Percentiles rank a stretch among this genome's conserved stretches.
These are phyloP conservation scores for Dolomedes plantarius DNA, from an alignment of 2,888 invertebrate genomes.

Conservation along the genomic window DNA sequence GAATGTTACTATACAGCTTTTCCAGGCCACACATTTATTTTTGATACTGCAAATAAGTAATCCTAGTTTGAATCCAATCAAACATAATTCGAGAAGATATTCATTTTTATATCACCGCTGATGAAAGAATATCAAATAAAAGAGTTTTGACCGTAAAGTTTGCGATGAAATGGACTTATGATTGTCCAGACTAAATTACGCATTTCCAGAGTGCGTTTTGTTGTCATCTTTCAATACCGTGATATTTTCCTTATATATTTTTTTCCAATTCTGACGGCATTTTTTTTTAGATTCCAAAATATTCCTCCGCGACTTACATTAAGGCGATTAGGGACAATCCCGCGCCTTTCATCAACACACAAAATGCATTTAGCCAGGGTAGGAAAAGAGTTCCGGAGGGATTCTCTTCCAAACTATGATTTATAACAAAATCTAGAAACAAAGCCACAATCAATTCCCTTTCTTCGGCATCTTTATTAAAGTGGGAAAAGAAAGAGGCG, in stretches of 20 bases:
- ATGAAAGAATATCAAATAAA: slow-evolving; percentile 16
- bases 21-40: too few species aligned
- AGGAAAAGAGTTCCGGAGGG: slow-evolving; percentile 24
- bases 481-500: slow-evolving; percentile 13
- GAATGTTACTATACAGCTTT: too few species aligned
- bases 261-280: slow-evolving; percentile 10
- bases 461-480: slow-evolving; percentile 48
- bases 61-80: neutral
- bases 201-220: slow-evolving; percentile 57
- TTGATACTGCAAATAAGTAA: too few species aligned
- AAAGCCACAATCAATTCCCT: slow-evolving; percentile 68
- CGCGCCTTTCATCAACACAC: slow-evolving; percentile 60
- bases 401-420: slow-evolving; percentile 57
- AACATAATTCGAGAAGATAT: neutral
- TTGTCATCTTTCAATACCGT: slow-evolving; percentile 36
- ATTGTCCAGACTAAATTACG: slow-evolving; percentile 48
- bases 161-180: neutral
- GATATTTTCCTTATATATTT: slow-evolving; percentile 20
- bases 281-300: slow-evolving; percentile 42
- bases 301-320: slow-evolving; percentile 45
- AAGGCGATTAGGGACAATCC: slow-evolving; percentile 60
- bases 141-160: neutral
- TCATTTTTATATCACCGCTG: neutral
- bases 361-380: slow-evolving; percentile 47
- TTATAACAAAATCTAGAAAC: slow-evolving; percentile 64